Evolutionary conservation across 2,888 invertebrate genomes (phyloP).

Genomic region (Folsomia candida): DNA sequence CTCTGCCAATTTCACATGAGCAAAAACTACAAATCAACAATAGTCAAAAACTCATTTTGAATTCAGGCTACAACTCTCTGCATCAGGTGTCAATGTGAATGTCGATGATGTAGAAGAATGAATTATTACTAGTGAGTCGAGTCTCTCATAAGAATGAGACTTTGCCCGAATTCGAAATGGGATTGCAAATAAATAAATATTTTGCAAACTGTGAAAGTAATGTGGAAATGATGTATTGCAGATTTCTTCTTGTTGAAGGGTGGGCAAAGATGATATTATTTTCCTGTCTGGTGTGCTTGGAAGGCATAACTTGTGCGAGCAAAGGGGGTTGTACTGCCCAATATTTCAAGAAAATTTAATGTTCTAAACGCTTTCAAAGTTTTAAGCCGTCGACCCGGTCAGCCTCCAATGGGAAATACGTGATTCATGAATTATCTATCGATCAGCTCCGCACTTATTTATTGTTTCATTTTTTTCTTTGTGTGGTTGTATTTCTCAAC

Average conservation of each 20-base stretch:
- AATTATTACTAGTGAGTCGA: not conserved
- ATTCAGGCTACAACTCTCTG: not conserved
- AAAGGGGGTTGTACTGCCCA: not conserved
- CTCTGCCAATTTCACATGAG: not conserved
- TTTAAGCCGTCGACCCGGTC: not conserved
- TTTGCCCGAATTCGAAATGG: not conserved
- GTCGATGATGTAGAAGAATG: not conserved
- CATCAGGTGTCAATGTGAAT: not conserved
- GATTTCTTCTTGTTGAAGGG: not conserved
- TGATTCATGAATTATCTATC: constrained; percentile 16
- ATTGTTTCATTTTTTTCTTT: not conserved
- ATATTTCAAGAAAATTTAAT: not conserved
- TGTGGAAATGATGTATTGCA: not conserved
- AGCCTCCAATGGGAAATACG: constrained; percentile 6
- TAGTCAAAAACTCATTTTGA: not conserved
- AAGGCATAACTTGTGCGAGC: no score
- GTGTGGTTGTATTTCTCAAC: not conserved
- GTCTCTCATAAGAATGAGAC: no score
- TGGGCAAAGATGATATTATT: no score
- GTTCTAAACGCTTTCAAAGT: not conserved
- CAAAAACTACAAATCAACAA: not conserved
- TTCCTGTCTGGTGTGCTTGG: no score
- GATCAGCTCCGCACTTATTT: constrained; percentile 6
- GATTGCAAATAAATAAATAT: not conserved
- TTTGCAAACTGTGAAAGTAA: not conserved